Conservation (phyloP, 2,797 vertebrate species). For the Argentina silus region DNA sequence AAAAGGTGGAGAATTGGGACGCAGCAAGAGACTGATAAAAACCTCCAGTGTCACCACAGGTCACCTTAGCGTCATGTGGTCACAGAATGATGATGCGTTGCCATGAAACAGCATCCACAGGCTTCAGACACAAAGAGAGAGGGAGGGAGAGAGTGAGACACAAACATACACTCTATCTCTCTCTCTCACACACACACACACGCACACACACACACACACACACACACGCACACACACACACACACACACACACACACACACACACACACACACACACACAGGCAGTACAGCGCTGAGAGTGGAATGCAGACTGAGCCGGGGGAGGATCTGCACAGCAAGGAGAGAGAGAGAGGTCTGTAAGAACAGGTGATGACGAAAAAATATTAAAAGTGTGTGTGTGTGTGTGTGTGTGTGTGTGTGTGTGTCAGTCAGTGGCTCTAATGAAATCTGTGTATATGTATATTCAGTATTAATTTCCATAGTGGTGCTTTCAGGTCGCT, state of each 20-base stretch:
- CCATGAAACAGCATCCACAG: not conserved
- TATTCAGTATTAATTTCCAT: too few relatives aligned
- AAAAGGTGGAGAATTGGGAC: too few relatives aligned
- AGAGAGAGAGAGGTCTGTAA: not conserved
- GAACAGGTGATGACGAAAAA: not conserved
- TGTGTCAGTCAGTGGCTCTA: too few relatives aligned
- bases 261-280: conserved; percentile 32
- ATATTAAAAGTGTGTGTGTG: not conserved
- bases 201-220: conserved; percentile 6
- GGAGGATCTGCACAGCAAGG: not conserved
- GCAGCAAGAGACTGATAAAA: too few relatives aligned
- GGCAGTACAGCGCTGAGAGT: conserved; percentile 31
- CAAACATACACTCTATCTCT: too few relatives aligned
- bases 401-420: conserved; percentile 12
- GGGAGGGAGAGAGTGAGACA: not conserved
- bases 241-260: conserved; percentile 20
- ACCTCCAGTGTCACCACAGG: too few relatives aligned
- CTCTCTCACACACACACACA: not conserved
- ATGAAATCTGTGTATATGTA: too few relatives aligned
- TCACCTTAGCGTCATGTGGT: too few relatives aligned
- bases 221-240: conserved; percentile 21
- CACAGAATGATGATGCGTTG: too few relatives aligned
- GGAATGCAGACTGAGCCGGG: not conserved
- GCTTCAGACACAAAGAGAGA: not conserved
- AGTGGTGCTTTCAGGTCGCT: too few relatives aligned